Conservation (phyloP, 1,140 invertebrate species). For the Trichoplusia ni region DNA sequence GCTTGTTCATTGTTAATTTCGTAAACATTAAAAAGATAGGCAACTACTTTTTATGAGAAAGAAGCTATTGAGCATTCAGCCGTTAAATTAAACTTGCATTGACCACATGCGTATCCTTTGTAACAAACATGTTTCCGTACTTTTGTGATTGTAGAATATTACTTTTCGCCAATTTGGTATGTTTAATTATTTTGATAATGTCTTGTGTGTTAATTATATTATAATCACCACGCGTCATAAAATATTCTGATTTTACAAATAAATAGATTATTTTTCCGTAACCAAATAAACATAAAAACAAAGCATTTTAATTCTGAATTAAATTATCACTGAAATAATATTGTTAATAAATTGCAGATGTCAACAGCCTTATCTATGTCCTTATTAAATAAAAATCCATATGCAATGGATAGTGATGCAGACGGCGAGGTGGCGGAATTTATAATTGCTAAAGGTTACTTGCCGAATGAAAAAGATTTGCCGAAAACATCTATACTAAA, state of each 20-base stretch:
- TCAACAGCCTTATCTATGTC: conserved; percentile 37
- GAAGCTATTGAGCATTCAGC: conserved; percentile 39
- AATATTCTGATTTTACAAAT: conserved; percentile 7
- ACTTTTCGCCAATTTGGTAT: conserved; percentile 41
- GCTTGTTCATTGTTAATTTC: conserved; percentile 57
- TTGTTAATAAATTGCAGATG: conserved; percentile 48
- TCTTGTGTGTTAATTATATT: no score
- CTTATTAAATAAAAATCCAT: conserved; percentile 39
- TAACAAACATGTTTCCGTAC: conserved; percentile 19
- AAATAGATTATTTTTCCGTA: no score
- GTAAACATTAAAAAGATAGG: conserved; percentile 50
- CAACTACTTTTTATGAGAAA: conserved; percentile 39
- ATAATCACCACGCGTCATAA: no score
- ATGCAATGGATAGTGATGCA: conserved; percentile 38
- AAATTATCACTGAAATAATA: no score
- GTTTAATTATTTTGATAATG: conserved; percentile 9
- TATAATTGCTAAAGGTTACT: conserved; percentile 57
- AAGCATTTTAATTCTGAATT: neutral
- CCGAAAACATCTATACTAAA: conserved; percentile 52
- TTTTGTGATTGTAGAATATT: conserved; percentile 26
- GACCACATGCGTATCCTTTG: conserved; percentile 4
- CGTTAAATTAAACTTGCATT: conserved; percentile 48
- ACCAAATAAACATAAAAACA: neutral
- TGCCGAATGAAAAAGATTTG: conserved; percentile 57
- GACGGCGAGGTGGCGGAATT: conserved; percentile 55